These are phyloP conservation scores for Macrotus californicus DNA, from an alignment of 2,113 vertebrate genomes.

Conservation along the genomic window DNA sequence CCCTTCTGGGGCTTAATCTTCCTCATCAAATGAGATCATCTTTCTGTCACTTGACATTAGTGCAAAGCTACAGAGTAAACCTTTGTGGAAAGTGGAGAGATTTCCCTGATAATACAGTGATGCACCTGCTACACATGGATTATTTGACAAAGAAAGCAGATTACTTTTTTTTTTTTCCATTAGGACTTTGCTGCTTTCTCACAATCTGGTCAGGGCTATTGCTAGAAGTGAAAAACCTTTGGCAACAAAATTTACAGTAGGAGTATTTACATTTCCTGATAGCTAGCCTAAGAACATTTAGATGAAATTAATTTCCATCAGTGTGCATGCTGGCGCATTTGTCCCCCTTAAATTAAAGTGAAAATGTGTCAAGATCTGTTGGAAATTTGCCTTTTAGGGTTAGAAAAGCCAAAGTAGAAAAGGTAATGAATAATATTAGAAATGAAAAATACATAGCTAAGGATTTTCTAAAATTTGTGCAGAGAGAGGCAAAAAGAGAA, in stretches of 20 bases:
- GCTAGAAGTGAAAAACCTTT: constrained; percentile 50
- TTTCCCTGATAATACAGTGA: constrained; percentile 59
- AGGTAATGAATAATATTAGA: constrained; percentile 58
- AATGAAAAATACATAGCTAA: constrained; percentile 30
- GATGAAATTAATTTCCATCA: constrained; percentile 72
- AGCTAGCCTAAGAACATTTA: constrained; percentile 61
- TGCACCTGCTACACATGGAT: constrained; percentile 32
- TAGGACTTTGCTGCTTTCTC: not conserved
- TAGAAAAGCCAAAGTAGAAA: constrained; percentile 40
- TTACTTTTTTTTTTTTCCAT: constrained; percentile 11
- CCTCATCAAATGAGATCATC: constrained; percentile 62
- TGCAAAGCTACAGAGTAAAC: constrained; percentile 31
- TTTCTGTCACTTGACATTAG: constrained; percentile 62
- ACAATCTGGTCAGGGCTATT: constrained; percentile 36
- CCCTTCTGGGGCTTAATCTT: constrained; percentile 50
- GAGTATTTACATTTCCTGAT: constrained; percentile 62
- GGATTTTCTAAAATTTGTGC: not conserved
- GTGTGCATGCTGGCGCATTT: constrained; percentile 59
- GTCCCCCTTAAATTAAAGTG: constrained; percentile 60
- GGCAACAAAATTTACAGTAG: constrained; percentile 55
- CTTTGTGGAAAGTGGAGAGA: constrained; percentile 45
- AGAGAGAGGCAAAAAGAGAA: not conserved
- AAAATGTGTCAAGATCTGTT: constrained; percentile 53
- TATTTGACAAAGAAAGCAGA: constrained; percentile 56
- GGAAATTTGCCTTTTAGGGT: constrained; percentile 47